A percentile compares a stretch with the other conserved stretches of the same genome.
These are phyloP conservation scores for Mamestra configurata DNA, from an alignment of 1,140 invertebrate genomes.

Conservation along the genomic window DNA sequence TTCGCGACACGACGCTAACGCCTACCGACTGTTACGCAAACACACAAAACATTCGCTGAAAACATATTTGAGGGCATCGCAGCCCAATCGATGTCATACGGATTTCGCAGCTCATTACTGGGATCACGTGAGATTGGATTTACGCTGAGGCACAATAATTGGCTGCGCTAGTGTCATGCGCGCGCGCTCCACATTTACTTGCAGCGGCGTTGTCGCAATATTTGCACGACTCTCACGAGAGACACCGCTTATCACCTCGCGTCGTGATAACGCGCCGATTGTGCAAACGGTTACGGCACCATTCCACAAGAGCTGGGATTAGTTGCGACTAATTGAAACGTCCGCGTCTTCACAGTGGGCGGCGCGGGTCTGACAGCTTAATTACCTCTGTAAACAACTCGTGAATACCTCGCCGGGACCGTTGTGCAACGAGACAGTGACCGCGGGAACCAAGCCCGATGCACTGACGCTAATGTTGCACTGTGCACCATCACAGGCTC, in stretches of 20 bases:
- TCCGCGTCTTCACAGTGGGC: conserved; percentile 59
- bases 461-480: conserved; percentile 53
- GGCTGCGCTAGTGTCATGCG: conserved; percentile 37
- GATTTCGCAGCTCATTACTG: conserved; percentile 33
- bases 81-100: conserved; percentile 34
- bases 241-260: conserved; percentile 46
- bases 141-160: conserved; percentile 34
- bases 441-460: conserved; percentile 55
- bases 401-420: conserved; percentile 52
- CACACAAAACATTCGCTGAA: conserved; percentile 51
- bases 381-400: conserved; percentile 65
- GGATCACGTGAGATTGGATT: conserved; percentile 31
- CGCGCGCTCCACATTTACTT: conserved; percentile 46
- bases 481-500: conserved; percentile 45
- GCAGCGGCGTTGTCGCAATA: conserved; percentile 49
- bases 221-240: conserved; percentile 54
- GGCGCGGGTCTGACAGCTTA: conserved; percentile 58
- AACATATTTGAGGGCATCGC: conserved; percentile 48
- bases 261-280: conserved; percentile 54
- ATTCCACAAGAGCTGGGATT: conserved; percentile 46
- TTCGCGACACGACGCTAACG: conserved; percentile 58
- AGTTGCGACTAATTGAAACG: conserved; percentile 64
- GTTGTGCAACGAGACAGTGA: conserved; percentile 64
- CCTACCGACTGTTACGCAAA: conserved; percentile 54
- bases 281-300: conserved; percentile 54